Evolutionary conservation across 2,113 vertebrate species (phyloP).

Genomic region (Cariama cristata): DNA sequence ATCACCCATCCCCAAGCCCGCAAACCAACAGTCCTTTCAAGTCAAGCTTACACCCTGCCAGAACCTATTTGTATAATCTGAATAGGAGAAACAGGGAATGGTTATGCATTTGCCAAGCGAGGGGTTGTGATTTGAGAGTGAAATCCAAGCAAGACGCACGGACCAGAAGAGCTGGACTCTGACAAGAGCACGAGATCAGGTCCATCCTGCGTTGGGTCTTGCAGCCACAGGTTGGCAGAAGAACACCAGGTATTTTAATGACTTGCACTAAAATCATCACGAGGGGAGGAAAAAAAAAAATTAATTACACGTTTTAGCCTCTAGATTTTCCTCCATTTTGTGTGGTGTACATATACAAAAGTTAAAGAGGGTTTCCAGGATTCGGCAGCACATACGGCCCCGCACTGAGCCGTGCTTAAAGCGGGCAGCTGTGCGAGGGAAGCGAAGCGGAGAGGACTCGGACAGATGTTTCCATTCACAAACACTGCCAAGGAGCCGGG

Average conservation of each 20-base stretch:
- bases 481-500: slow-evolving; percentile 4
- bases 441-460: not conserved
- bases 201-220: not conserved
- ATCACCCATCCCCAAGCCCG: not conserved
- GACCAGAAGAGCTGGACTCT: not conserved
- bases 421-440: not conserved
- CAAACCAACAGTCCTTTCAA: not conserved
- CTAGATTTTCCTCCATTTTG: not conserved
- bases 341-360: not conserved
- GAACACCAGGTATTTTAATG: not conserved
- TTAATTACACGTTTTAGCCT: not conserved
- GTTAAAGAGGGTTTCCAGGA: not conserved
- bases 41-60: not conserved
- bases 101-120: not conserved
- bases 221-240: not conserved
- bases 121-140: not conserved
- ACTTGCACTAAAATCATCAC: not conserved
- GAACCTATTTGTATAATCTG: slow-evolving; percentile 10
- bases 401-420: accelerated
- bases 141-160: not conserved
- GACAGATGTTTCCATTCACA: slow-evolving; percentile 61
- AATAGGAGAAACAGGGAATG: slow-evolving; percentile 17
- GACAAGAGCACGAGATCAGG: not conserved
- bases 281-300: not conserved
- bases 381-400: not conserved